Evolutionary conservation across 2,888 invertebrate genomes (phyloP).

Genomic region (Ctenicera cuprea): DNA sequence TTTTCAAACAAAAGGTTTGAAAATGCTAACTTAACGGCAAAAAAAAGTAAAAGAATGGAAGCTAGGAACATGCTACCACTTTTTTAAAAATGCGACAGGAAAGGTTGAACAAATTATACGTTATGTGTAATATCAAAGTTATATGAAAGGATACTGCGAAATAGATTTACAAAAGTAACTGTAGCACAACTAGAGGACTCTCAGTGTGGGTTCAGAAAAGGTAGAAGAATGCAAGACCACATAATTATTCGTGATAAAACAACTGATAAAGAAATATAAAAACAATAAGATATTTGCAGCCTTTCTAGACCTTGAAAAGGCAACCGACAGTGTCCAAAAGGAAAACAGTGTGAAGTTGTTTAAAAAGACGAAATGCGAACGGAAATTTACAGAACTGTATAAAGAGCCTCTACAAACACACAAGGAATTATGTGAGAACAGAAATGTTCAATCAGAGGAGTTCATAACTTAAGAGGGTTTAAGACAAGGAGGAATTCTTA

Average conservation of each 20-base stretch:
- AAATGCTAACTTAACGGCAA: too few relatives aligned
- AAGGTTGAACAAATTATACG: too few relatives aligned
- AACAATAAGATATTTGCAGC: conserved; percentile 18
- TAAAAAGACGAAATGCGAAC: conserved; percentile 13
- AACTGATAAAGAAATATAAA: conserved; percentile 25
- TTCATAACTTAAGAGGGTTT: conserved; percentile 38
- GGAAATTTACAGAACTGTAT: conserved; percentile 23
- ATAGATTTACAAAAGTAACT: conserved; percentile 2
- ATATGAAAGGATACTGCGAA: not conserved
- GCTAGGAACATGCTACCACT: too few relatives aligned
- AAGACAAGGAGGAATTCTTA: conserved; percentile 38
- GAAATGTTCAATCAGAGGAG: too few relatives aligned
- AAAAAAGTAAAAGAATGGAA: too few relatives aligned
- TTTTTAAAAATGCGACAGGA: too few relatives aligned
- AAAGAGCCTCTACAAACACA: not conserved
- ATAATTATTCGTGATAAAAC: conserved; percentile 40
- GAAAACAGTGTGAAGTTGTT: conserved; percentile 6
- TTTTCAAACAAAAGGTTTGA: too few relatives aligned
- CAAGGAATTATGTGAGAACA: conserved; percentile 26
- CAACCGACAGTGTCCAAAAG: conserved; percentile 23
- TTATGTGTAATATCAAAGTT: conserved; percentile 19
- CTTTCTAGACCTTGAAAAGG: conserved; percentile 33
- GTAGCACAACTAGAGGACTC: conserved; percentile 29
- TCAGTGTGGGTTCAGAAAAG: conserved; percentile 40
- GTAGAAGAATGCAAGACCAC: conserved; percentile 32